Conservation (phyloP, 2,888 invertebrate species). For the Gandaritis pyraliata region DNA sequence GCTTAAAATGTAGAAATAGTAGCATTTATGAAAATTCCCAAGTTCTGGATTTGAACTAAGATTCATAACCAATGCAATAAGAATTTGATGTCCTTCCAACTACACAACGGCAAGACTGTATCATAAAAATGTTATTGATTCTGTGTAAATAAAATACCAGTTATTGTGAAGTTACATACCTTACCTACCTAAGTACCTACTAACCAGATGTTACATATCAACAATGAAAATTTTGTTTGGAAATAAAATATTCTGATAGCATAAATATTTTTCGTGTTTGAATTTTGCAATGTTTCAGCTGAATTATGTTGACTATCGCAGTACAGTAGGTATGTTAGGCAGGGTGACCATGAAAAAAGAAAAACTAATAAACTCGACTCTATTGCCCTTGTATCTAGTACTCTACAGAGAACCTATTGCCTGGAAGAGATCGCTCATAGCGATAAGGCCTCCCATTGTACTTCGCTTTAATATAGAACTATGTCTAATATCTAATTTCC, state of each 20-base stretch:
- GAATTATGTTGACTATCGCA: not conserved
- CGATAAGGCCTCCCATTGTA: too few species aligned
- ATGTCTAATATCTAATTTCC: too few species aligned
- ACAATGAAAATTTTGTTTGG: constrained; percentile 2
- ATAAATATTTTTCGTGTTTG: constrained; percentile 3
- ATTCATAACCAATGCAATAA: not conserved
- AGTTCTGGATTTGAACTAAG: not conserved
- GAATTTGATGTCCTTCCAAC: constrained; percentile 3
- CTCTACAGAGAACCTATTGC: too few species aligned
- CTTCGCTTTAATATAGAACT: too few species aligned
- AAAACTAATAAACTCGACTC: too few species aligned
- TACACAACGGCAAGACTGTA: not conserved
- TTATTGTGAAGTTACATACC: not conserved
- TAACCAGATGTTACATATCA: constrained; percentile 15
- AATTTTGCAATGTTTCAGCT: not conserved
- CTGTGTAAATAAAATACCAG: constrained; percentile 5
- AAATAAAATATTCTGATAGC: constrained; percentile 14
- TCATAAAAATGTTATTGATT: constrained; percentile 1
- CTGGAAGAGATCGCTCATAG: too few species aligned
- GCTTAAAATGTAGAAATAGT: constrained; percentile 2
- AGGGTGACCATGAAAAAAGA: too few species aligned
- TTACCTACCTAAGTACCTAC: not conserved
- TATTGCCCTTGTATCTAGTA: too few species aligned
- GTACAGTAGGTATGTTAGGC: too few species aligned
- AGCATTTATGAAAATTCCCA: not conserved